Percentiles rank a stretch among this genome's conserved stretches.
phyloP scores from a whole-genome alignment of 2,888 invertebrate genomes.

The Candidula unifasciata region DNA sequence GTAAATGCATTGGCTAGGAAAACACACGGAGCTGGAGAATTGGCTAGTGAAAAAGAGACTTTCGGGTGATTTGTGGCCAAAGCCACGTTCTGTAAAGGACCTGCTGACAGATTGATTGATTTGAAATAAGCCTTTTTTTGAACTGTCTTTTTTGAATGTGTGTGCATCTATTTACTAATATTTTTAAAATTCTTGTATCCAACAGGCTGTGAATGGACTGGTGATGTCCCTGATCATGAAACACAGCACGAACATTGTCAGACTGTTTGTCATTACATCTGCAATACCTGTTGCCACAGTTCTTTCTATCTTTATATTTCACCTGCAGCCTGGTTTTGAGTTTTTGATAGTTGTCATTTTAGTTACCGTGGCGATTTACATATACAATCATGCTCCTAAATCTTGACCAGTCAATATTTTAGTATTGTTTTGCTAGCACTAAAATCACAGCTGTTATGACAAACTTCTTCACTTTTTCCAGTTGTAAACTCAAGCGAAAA shows the following conservation, averaged over 20 bases:
- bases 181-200: no score
- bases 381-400: slow-evolving; percentile 38
- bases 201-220: slow-evolving; percentile 74
- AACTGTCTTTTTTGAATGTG: no score
- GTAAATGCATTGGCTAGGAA: no score
- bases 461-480: no score
- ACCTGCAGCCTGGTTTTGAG: slow-evolving; percentile 40
- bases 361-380: slow-evolving; percentile 28
- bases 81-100: no score
- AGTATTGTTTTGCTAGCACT: neutral
- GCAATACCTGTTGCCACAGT: slow-evolving; percentile 70
- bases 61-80: no score
- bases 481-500: no score
- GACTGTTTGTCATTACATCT: slow-evolving; percentile 71
- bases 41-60: no score
- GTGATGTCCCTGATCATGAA: slow-evolving; percentile 78
- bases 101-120: no score
- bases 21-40: no score
- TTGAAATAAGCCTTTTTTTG: no score
- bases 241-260: slow-evolving; percentile 76
- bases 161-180: no score
- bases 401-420: neutral
- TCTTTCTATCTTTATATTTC: slow-evolving; percentile 65
- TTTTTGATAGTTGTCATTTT: slow-evolving; percentile 43
- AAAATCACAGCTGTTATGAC: neutral